These are phyloP conservation scores for Dynastes tityus DNA, from an alignment of 2,888 invertebrate genomes.

Conservation along the genomic window DNA sequence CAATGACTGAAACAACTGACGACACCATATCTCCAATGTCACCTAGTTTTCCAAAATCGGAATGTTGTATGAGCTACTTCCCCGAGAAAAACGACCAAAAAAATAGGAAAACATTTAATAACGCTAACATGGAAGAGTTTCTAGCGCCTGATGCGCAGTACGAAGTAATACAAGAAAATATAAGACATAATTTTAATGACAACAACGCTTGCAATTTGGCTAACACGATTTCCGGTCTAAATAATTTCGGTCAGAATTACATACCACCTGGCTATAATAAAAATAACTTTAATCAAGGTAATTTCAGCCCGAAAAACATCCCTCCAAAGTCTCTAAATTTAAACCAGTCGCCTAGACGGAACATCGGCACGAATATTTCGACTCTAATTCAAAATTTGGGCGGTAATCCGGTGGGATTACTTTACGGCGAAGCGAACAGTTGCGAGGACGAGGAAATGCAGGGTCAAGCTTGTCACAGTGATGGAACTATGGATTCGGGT, in stretches of 20 bases:
- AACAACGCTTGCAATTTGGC: conserved; percentile 63
- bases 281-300: conserved; percentile 63
- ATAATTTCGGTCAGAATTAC: conserved; percentile 67
- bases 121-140: conserved; percentile 66
- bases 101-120: conserved; percentile 57
- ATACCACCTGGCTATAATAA: conserved; percentile 55
- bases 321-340: conserved; percentile 62
- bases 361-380: conserved; percentile 70
- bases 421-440: conserved; percentile 68
- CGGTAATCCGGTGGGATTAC: conserved; percentile 68
- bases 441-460: conserved; percentile 67
- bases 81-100: conserved; percentile 60
- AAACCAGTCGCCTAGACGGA: conserved; percentile 64
- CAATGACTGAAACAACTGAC: conserved; percentile 69
- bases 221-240: conserved; percentile 68
- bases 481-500: conserved; percentile 78
- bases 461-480: conserved; percentile 68
- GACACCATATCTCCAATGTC: conserved; percentile 66
- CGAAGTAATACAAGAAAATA: conserved; percentile 74
- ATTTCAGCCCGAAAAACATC: conserved; percentile 62
- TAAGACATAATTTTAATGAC: conserved; percentile 59
- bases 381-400: conserved; percentile 71
- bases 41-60: conserved; percentile 58
- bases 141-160: conserved; percentile 78
- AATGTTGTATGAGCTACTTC: conserved; percentile 65